Percentiles rank a stretch among this genome's conserved stretches.
phyloP scores from a whole-genome alignment of 64 coral and sea anemone genomes.

The Stylophora pistillata region DNA sequence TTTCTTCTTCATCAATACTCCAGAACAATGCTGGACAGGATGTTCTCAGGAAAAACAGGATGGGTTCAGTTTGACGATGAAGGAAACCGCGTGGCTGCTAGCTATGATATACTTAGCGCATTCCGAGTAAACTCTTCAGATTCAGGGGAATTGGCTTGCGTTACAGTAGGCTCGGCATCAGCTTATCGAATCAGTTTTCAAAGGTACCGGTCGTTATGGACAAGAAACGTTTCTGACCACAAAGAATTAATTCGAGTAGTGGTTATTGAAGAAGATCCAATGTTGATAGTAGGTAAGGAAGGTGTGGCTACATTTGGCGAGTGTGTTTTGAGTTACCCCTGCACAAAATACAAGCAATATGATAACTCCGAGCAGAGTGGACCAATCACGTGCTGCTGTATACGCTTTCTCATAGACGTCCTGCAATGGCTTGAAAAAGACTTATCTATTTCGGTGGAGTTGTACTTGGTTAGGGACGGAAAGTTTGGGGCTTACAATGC shows the following conservation, averaged over 20 bases:
- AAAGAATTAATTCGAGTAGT: slow-evolving; percentile 53
- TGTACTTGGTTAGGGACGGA: slow-evolving; percentile 69
- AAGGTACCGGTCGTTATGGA: slow-evolving; percentile 60
- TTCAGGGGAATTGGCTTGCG: background rate
- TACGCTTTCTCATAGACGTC: slow-evolving; percentile 65
- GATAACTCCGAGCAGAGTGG: background rate
- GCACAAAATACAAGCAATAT: slow-evolving; percentile 38
- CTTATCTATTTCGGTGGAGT: slow-evolving; percentile 49
- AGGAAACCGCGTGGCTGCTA: background rate
- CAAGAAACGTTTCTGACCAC: background rate
- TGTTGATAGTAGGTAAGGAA: slow-evolving; percentile 60
- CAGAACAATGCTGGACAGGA: background rate
- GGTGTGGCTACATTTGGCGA: slow-evolving; percentile 20
- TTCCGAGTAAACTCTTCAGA: background rate
- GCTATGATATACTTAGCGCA: slow-evolving; percentile 18
- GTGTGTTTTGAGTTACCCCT: slow-evolving; percentile 55
- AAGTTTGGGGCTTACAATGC: slow-evolving; percentile 53
- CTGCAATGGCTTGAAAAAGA: slow-evolving; percentile 60
- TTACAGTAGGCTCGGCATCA: slow-evolving; percentile 3
- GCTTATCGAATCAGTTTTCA: background rate
- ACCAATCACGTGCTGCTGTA: slow-evolving; percentile 51
- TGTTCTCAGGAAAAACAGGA: slow-evolving; percentile 43
- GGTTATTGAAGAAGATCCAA: slow-evolving; percentile 65
- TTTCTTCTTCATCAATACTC: no score
- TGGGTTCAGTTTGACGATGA: background rate